These are phyloP conservation scores for Grantiella picta DNA, from an alignment of 2,113 vertebrate species.

Conservation along the genomic window DNA sequence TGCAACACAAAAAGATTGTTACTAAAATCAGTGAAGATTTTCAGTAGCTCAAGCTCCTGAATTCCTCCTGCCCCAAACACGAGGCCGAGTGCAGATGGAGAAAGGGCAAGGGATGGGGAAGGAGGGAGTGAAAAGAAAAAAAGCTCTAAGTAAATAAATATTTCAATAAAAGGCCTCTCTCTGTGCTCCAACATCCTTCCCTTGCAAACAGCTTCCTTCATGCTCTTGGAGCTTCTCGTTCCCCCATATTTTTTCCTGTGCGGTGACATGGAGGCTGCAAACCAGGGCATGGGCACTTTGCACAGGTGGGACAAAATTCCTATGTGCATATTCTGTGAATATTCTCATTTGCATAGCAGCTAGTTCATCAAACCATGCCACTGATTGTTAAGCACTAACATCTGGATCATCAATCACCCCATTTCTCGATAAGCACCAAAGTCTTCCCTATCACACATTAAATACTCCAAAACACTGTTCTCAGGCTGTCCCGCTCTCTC, in stretches of 20 bases:
- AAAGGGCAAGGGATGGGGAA: background rate
- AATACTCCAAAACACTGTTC: background rate
- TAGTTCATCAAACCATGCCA: background rate
- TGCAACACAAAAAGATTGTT: fast-evolving
- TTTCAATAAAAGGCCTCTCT: background rate
- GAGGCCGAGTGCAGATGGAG: background rate
- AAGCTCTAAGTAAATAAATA: background rate
- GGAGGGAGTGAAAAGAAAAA: background rate
- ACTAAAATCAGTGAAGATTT: background rate
- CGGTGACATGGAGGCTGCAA: fast-evolving
- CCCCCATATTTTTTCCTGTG: fast-evolving
- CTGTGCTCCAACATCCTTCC: fast-evolving
- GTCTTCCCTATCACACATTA: background rate
- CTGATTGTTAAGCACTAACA: background rate
- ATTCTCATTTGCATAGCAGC: background rate
- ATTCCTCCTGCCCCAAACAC: background rate
- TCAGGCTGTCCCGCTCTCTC: background rate
- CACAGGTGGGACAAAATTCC: background rate
- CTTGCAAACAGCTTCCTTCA: background rate
- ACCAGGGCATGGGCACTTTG: background rate
- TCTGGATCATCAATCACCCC: background rate
- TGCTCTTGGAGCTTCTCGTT: background rate
- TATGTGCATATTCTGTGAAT: background rate
- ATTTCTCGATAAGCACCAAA: background rate
- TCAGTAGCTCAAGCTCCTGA: background rate